These are phyloP conservation scores for Archilochus colubris DNA, from an alignment of 2,113 vertebrate species.

Conservation along the genomic window DNA sequence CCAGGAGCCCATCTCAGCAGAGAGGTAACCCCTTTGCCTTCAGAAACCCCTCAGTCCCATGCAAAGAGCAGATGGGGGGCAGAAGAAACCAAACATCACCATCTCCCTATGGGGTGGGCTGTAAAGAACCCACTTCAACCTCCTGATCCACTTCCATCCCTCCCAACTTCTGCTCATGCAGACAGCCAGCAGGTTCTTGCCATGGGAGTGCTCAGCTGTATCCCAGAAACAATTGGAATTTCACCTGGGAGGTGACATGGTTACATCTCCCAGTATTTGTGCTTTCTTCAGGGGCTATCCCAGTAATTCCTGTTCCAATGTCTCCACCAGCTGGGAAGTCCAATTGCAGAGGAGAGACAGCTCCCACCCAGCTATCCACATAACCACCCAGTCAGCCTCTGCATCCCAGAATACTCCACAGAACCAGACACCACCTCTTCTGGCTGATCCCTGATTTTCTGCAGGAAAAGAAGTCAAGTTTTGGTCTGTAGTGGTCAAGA, in stretches of 20 bases:
- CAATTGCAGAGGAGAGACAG: accelerated
- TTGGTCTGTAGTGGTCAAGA: neutral
- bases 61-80: accelerated
- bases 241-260: accelerated
- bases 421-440: accelerated
- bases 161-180: accelerated
- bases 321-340: neutral
- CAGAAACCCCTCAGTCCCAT: neutral
- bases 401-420: neutral
- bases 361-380: neutral
- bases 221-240: neutral
- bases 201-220: neutral
- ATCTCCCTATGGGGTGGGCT: neutral
- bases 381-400: neutral
- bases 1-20: neutral
- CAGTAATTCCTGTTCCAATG: neutral
- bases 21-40: no score
- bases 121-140: neutral
- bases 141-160: neutral
- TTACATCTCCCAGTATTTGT: neutral
- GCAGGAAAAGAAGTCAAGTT: neutral
- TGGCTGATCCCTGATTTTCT: neutral
- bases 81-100: neutral
- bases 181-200: accelerated
- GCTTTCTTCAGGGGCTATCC: no score